Conservation (phyloP, 92 coral and sea anemone genomes). For the Micromussa lordhowensis region DNA sequence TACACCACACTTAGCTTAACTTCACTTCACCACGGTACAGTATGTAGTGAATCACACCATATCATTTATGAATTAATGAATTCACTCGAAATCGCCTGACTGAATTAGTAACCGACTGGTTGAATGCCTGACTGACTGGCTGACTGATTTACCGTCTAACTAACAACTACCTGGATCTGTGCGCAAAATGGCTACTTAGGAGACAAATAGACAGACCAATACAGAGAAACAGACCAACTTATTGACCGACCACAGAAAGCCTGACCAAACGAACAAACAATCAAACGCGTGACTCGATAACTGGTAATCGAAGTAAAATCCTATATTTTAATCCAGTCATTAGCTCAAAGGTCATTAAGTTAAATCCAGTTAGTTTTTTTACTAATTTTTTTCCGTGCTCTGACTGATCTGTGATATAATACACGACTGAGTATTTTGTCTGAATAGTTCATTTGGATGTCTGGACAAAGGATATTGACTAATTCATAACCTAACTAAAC, state of each 20-base stretch:
- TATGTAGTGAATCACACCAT: background rate
- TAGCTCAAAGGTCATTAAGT: background rate
- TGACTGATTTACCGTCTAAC: background rate
- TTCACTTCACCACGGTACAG: background rate
- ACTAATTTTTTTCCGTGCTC: background rate
- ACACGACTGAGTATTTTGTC: background rate
- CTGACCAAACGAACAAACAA: background rate
- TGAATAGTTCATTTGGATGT: background rate
- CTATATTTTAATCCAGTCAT: background rate
- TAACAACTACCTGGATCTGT: no score
- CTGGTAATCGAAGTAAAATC: background rate
- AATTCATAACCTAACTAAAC: background rate
- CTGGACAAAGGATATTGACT: background rate
- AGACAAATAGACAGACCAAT: no score
- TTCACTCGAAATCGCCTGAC: background rate
- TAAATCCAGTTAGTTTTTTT: background rate
- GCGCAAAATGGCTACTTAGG: no score
- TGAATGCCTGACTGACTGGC: background rate
- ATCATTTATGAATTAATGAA: background rate
- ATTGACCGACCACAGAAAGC: background rate
- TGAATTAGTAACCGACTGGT: background rate
- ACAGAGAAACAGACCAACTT: no score
- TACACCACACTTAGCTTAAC: background rate
- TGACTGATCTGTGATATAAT: background rate
- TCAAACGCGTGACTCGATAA: background rate